Percentiles rank a stretch among this genome's conserved stretches.
Evolutionary conservation across 1,140 invertebrate species (phyloP).

Genomic region (Teleogryllus occipitalis): DNA sequence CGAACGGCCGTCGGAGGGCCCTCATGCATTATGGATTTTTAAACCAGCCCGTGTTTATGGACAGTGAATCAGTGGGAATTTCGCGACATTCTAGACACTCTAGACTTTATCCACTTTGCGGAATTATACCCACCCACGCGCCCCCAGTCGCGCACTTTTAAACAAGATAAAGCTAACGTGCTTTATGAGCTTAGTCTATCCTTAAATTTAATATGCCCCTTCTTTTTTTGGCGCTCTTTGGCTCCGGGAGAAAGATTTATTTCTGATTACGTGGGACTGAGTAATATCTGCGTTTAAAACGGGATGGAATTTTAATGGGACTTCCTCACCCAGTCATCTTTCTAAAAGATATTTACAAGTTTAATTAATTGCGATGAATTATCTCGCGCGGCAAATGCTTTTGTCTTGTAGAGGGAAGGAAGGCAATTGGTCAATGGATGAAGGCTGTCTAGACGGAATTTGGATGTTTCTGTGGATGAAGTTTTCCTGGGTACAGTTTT

Average conservation of each 20-base stretch:
- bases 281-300: background rate
- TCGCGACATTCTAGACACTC: background rate
- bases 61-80: background rate
- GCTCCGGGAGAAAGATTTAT: background rate
- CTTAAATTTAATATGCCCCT: background rate
- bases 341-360: no score
- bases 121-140: background rate
- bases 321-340: background rate
- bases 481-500: no score
- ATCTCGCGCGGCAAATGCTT: no score
- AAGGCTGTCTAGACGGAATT: no score
- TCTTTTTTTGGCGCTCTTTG: background rate
- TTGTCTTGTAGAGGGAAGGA: no score
- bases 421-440: no score
- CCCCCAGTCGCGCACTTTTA: background rate
- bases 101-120: background rate
- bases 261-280: background rate
- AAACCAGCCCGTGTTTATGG: background rate
- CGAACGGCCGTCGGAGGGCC: background rate
- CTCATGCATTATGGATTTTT: background rate
- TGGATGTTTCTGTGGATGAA: no score
- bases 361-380: no score
- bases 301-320: background rate
- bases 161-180: background rate
- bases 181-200: constrained; percentile 1